Percentiles rank a stretch among this genome's conserved stretches.
Conservation (phyloP, 37 sponge, comb jelly and placozoan species). For the Ianthella basta region DNA sequence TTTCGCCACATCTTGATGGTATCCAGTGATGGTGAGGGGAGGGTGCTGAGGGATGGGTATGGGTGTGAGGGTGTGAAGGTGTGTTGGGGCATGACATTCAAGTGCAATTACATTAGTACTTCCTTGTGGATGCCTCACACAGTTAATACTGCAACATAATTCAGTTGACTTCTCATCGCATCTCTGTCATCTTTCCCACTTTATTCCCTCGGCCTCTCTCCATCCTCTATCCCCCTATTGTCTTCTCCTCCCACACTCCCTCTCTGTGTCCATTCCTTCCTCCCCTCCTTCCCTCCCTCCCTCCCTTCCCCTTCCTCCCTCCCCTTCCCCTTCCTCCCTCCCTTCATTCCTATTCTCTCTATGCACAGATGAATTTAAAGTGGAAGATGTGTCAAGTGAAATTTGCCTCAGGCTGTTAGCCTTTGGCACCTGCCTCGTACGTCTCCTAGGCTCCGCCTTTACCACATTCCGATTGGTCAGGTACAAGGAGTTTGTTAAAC, state of each 20-base stretch:
- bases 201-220: no score
- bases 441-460: constrained; percentile 80
- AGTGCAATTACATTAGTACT: no score
- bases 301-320: neutral
- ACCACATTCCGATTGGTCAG: constrained; percentile 65
- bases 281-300: neutral
- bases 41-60: constrained; percentile 31
- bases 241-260: no score
- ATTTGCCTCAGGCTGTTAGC: constrained; percentile 77
- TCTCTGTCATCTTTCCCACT: no score
- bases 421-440: constrained; percentile 81
- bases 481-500: constrained; percentile 86
- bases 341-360: no score
- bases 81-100: constrained; percentile 21
- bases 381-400: constrained; percentile 51
- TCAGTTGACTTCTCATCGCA: no score
- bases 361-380: constrained; percentile 43
- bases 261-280: no score
- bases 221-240: no score
- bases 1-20: constrained; percentile 76
- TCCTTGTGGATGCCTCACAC: no score
- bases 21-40: constrained; percentile 24
- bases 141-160: no score
- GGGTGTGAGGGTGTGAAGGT: constrained; percentile 24
- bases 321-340: neutral